These are phyloP conservation scores for Pseudopipra pipra DNA, from an alignment of 2,113 vertebrate species.

Conservation along the genomic window DNA sequence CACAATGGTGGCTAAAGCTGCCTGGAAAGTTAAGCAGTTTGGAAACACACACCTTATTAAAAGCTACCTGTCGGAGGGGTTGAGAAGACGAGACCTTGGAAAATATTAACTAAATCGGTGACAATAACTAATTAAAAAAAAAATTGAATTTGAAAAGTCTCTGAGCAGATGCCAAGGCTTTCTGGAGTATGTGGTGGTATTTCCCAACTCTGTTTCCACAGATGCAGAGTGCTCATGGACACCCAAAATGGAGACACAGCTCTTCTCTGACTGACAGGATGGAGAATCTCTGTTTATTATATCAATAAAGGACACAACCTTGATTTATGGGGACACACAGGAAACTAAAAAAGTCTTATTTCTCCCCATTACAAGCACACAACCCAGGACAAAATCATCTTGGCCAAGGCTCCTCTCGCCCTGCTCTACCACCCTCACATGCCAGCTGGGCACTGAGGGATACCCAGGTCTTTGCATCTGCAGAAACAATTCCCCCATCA, in stretches of 20 bases:
- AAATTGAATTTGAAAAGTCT: not conserved
- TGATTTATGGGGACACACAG: not conserved
- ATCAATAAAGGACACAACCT: not conserved
- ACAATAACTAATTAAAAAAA: constrained; percentile 8
- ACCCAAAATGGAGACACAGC: not conserved
- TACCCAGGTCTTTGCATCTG: not conserved
- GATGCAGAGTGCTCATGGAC: not conserved
- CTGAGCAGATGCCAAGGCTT: not conserved
- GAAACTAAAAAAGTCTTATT: not conserved
- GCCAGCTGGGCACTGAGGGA: not conserved
- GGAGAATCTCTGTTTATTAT: not conserved
- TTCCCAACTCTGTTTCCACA: not conserved
- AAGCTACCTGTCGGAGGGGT: not conserved
- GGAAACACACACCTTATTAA: constrained; percentile 63
- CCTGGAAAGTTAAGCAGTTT: constrained; percentile 69
- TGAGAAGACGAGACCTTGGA: not conserved
- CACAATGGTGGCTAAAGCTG: constrained; percentile 68
- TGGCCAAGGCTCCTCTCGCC: not conserved
- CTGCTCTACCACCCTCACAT: not conserved
- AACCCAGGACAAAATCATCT: not conserved
- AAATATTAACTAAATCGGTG: constrained; percentile 31
- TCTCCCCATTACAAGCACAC: not conserved
- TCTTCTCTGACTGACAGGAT: not conserved
- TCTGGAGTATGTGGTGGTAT: not conserved
- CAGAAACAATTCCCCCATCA: not conserved